Base-by-base conservation (phyloP, 2,888 invertebrate genomes). In the Mycalesis mineus region DNA sequence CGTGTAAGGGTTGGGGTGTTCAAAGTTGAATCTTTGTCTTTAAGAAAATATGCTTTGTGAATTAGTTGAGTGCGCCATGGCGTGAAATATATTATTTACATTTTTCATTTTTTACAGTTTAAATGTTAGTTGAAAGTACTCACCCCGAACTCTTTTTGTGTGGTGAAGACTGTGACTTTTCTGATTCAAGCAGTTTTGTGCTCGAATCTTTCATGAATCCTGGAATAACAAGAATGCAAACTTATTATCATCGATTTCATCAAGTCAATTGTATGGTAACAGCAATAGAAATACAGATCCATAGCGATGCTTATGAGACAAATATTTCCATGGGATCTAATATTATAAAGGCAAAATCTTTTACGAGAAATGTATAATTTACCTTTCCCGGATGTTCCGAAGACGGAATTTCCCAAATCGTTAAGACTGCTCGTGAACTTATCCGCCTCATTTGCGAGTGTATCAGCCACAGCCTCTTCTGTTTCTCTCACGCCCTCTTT, bases 331-430 rank as follows among this genome's bases (percentile, higher is more conserved):
- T 37, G 49, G 49, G 36, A 42, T 42, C 52, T 42, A 52, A 33
- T 29, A 44, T 28, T 45, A 31, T 2, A 45, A 45, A 45, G 14
- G 28, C 36, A 39, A 22, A 39, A 11, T 3, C 7, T 28, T 13
- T 15, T 9, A 47, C 15, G 47, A 15, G 47, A 15, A 52, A 33
- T 22, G 0, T 48, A 36, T 33, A 36, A 54, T 64, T 63, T 64
- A 89, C 90, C 90, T 87, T 88, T 89, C 56, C 88, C 88, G 65
- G 88, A 85, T 70, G 82, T 79, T 67, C 88, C 87, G 68, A 88
- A 87, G 47, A 88, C 83, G 3, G 86, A 83, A 69, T 80, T 88
- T 64, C 88, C 88, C 73, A 88, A 78, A 73, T 88, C 83, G 62
- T 88, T 88, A 58, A 89, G 75, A 69, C 72, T 86, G 74, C 78